These are phyloP conservation scores for Adela reaumurella DNA, from an alignment of 2,888 invertebrate genomes.

Conservation along the genomic window DNA sequence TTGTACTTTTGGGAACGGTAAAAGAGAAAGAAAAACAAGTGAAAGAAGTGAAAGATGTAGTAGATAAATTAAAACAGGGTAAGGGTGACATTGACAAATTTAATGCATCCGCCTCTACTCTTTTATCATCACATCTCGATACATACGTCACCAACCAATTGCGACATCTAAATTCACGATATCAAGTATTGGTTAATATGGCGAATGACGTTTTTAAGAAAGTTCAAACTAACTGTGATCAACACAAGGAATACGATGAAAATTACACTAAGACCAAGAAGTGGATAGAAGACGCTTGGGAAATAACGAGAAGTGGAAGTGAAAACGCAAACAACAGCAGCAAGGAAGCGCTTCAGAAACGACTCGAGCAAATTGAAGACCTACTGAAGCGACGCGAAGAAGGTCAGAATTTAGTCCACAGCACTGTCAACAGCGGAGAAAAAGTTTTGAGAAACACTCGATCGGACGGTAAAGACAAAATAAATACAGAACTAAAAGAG, in stretches of 20 bases:
- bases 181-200: slow-evolving; percentile 84
- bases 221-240: slow-evolving; percentile 83
- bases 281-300: slow-evolving; percentile 86
- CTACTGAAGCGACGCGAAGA: slow-evolving; percentile 78
- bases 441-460: slow-evolving; percentile 84
- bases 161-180: slow-evolving; percentile 80
- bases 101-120: slow-evolving; percentile 71
- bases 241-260: slow-evolving; percentile 76
- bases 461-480: slow-evolving; percentile 84
- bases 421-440: slow-evolving; percentile 85
- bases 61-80: slow-evolving; percentile 71
- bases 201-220: slow-evolving; percentile 88
- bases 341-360: slow-evolving; percentile 77
- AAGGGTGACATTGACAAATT: slow-evolving; percentile 80
- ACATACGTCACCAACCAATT: slow-evolving; percentile 85
- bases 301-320: slow-evolving; percentile 74
- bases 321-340: slow-evolving; percentile 75
- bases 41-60: slow-evolving; percentile 72
- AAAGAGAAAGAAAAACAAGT: slow-evolving; percentile 85
- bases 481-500: slow-evolving; percentile 83
- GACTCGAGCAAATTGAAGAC: slow-evolving; percentile 76
- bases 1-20: slow-evolving; percentile 73
- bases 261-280: slow-evolving; percentile 72
- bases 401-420: slow-evolving; percentile 82
- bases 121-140: slow-evolving; percentile 80